These are phyloP conservation scores for Diplazon laetatorius DNA, from an alignment of 2,888 invertebrate species.

Conservation along the genomic window DNA sequence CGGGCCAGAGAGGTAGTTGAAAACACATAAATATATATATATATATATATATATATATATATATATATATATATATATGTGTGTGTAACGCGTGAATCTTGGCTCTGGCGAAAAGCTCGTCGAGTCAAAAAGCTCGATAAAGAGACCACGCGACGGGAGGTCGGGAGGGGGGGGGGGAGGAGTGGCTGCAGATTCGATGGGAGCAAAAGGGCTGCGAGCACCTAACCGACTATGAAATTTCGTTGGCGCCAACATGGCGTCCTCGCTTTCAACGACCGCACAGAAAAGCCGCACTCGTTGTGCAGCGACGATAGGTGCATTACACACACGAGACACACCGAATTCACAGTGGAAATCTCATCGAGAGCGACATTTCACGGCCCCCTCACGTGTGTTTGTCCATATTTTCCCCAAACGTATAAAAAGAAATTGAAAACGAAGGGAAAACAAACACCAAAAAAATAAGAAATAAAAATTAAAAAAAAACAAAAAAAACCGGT, in stretches of 20 bases:
- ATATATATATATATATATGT: too few relatives aligned
- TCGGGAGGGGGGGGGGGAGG: neutral
- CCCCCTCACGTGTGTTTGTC: neutral
- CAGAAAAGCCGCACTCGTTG: too few relatives aligned
- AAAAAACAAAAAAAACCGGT: slow-evolving; percentile 42
- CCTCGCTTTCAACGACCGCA: slow-evolving; percentile 8
- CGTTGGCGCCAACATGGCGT: slow-evolving; percentile 30
- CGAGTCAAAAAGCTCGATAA: slow-evolving; percentile 28
- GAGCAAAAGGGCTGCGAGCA: slow-evolving; percentile 36
- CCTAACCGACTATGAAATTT: slow-evolving; percentile 56
- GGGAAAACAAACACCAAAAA: too few relatives aligned
- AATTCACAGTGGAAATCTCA: slow-evolving; percentile 45
- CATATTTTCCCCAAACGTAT: too few relatives aligned
- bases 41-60: too few relatives aligned
- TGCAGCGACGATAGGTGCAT: too few relatives aligned
- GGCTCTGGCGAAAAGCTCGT: slow-evolving; percentile 1
- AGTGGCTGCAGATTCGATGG: too few relatives aligned
- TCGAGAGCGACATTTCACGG: slow-evolving; percentile 16
- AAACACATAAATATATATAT: too few relatives aligned
- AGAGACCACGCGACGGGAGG: too few relatives aligned
- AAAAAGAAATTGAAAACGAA: too few relatives aligned
- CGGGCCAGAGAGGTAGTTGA: neutral
- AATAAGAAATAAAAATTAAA: too few relatives aligned
- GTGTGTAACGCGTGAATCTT: slow-evolving; percentile 15
- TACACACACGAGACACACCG: too few relatives aligned